A percentile compares a stretch with the other conserved stretches of the same genome.
phyloP scores from a whole-genome alignment of 2,113 vertebrate genomes.

The Chaenocephalus aceratus region DNA sequence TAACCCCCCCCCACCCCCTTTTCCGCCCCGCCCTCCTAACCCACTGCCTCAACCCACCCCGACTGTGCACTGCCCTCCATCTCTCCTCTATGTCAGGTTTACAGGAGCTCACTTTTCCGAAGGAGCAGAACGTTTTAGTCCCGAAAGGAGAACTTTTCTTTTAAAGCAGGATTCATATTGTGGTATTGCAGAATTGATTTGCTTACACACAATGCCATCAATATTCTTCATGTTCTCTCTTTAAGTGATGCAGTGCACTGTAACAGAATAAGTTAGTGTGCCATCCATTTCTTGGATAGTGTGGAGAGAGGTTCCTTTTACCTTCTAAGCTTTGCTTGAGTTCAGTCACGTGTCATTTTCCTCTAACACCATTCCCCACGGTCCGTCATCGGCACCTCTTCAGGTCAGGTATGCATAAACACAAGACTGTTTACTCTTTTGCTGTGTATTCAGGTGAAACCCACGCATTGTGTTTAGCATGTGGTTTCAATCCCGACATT shows the following conservation, averaged over 20 bases:
- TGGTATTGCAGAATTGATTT: slow-evolving; percentile 35
- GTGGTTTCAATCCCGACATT: slow-evolving; percentile 46
- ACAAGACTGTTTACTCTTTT: slow-evolving; percentile 40
- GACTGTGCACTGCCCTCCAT: slow-evolving; percentile 77
- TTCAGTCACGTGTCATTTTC: slow-evolving; percentile 36
- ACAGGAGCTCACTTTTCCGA: slow-evolving; percentile 39
- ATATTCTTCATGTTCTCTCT: slow-evolving; percentile 50
- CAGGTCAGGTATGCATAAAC: slow-evolving; percentile 31
- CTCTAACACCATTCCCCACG: slow-evolving; percentile 22
- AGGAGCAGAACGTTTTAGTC: slow-evolving; percentile 55
- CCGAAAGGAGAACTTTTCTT: slow-evolving; percentile 26
- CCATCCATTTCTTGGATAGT: slow-evolving; percentile 8
- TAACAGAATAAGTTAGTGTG: slow-evolving; percentile 21
- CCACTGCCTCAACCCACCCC: slow-evolving; percentile 57
- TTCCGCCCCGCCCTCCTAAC: slow-evolving; percentile 24
- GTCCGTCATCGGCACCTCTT: slow-evolving; percentile 24
- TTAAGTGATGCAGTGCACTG: slow-evolving; percentile 49
- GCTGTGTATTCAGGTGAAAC: slow-evolving; percentile 55
- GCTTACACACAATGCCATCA: slow-evolving; percentile 38
- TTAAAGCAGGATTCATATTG: slow-evolving; percentile 8
- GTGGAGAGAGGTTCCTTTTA: background rate
- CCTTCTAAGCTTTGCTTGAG: background rate
- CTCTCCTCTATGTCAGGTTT: slow-evolving; percentile 70
- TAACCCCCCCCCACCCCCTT: background rate
- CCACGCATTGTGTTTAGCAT: slow-evolving; percentile 56